Base-by-base conservation (phyloP, 2,888 invertebrate genomes). In the Heliconius aoede region DNA sequence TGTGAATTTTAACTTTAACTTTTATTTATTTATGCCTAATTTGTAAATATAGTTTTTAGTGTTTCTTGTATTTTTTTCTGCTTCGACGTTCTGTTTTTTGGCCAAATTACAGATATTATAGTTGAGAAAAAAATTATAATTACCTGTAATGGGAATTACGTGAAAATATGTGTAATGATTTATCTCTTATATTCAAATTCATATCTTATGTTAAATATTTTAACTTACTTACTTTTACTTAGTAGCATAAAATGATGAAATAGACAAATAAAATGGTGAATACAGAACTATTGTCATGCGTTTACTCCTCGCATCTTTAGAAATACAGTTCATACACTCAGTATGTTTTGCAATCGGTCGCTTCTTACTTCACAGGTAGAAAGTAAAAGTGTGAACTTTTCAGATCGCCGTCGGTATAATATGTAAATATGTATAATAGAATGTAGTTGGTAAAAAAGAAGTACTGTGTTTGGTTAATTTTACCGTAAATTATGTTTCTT, bases 311-410 rank as follows among this genome's bases (percentile, higher is more conserved):
- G 32, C 36, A 40, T 40, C 40, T 67, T 67, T 46, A 65, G 65
- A 24, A 13, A 65, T 36, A 51, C 28, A 51, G 51, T 46, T 40
- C 51, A 68, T 51, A 26, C 40, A 58, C 5, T 36, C 58, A 15
- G 26, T 4, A 30, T 8, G 28, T 67, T 74, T 51, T 68, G 46
- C 46, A 68, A 68, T 24, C 30, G 3, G 46, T 51, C 11, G 30
- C 30, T 68, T 61, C 28, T 74, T 61, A 68, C 46, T 30, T 28
- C 28, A 65, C 24, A 46, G 1, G 60, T 26, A 61, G 69, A 55
- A 74, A 74, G 74, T 74, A 74, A 75, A 75, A 75, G 71, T 71
- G 32, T 55, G 62, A 51, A 75, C 36, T 64, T 75, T 74, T 75
- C 11, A 75, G 51, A 71, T 18, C 21, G 28, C 62, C 24, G 46